Evolutionary conservation across 2,797 vertebrate species (phyloP).

Genomic region (Neopelma chrysocephalum): DNA sequence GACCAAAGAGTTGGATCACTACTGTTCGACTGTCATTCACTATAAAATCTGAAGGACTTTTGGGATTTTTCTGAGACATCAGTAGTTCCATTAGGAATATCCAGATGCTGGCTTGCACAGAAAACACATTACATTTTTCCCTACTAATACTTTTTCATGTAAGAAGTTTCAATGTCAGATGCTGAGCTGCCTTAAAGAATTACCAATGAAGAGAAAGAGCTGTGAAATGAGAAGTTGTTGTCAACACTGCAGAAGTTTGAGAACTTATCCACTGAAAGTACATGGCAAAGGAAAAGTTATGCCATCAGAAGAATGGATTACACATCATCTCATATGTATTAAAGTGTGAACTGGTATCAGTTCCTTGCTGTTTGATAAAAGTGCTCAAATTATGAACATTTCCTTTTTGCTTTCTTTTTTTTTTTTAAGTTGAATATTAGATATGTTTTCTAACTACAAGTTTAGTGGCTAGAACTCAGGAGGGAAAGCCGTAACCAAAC

Average conservation of each 20-base stretch:
- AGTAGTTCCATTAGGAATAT: neutral
- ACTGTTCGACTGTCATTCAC: neutral
- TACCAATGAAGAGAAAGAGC: neutral
- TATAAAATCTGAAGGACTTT: neutral
- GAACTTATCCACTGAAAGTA: neutral
- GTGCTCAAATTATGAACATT: neutral
- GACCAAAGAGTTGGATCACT: neutral
- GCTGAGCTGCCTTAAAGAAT: neutral
- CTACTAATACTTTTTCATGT: neutral
- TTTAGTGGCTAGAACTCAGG: neutral
- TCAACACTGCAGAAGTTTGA: neutral
- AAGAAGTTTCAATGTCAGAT: neutral
- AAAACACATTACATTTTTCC: neutral
- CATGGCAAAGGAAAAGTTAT: neutral
- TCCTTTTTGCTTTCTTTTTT: neutral
- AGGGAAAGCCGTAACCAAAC: neutral
- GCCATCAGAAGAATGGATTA: neutral
- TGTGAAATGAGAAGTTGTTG: neutral
- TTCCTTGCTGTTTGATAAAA: neutral
- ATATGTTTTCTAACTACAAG: neutral
- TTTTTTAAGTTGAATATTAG: neutral
- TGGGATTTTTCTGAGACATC: neutral
- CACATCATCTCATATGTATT: neutral
- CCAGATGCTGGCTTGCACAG: neutral
- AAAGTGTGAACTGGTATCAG: neutral